Evolutionary conservation across 2,113 vertebrate genomes (phyloP).

Genomic region (Orycteropus afer): DNA sequence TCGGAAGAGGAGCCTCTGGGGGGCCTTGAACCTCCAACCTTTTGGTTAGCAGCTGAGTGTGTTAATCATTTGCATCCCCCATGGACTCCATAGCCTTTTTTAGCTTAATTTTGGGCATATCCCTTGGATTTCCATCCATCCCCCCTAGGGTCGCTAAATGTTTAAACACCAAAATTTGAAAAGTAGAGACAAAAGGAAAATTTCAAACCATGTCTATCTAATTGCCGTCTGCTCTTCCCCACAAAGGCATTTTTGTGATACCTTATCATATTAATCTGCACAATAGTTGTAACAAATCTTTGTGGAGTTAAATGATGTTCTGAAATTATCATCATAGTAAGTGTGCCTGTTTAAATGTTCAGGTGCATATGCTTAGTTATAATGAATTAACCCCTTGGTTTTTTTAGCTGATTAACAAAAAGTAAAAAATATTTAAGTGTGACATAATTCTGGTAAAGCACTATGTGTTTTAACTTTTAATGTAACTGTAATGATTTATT

Average conservation of each 20-base stretch:
- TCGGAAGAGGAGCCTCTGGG: background rate
- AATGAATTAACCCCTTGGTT: background rate
- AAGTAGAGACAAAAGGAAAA: conserved; percentile 15
- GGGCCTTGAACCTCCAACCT: background rate
- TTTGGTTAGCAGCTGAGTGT: background rate
- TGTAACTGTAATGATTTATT: background rate
- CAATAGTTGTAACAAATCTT: background rate
- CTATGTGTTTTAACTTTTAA: background rate
- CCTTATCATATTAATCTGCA: background rate
- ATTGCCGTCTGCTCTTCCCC: background rate
- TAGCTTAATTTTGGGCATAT: background rate
- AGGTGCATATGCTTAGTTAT: background rate
- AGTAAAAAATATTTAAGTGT: background rate
- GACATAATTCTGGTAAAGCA: conserved; percentile 18
- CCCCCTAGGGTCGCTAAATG: background rate
- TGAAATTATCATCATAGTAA: background rate
- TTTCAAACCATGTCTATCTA: conserved; percentile 4
- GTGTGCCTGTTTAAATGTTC: background rate
- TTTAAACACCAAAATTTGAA: background rate
- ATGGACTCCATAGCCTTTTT: background rate
- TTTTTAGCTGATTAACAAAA: conserved; percentile 31
- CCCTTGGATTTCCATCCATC: background rate
- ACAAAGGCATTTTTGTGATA: background rate
- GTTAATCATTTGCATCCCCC: background rate
- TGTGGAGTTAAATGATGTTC: background rate